Conservation (phyloP, 2,888 invertebrate genomes). For the Coelinius sp. region DNA sequence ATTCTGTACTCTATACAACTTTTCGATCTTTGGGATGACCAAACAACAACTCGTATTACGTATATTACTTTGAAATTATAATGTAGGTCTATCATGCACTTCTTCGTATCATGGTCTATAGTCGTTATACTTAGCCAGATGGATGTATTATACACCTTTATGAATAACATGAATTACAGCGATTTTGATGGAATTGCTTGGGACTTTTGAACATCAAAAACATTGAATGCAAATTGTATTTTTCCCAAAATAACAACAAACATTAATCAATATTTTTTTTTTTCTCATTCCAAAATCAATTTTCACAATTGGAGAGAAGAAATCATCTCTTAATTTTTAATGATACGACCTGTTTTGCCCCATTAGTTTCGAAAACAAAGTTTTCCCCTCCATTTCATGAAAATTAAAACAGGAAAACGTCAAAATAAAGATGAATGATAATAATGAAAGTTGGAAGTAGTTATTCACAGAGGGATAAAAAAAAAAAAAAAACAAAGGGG, state of each 20-base stretch:
- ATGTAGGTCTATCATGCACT: background rate
- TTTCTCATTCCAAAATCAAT: too few relatives aligned
- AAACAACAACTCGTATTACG: slow-evolving; percentile 1
- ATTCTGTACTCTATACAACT: slow-evolving; percentile 45
- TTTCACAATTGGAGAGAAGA: too few relatives aligned
- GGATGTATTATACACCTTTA: background rate
- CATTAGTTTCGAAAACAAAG: too few relatives aligned
- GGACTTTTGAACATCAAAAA: background rate
- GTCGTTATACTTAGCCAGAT: background rate
- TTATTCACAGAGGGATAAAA: background rate
- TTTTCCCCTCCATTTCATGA: too few relatives aligned
- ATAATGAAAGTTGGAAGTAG: background rate
- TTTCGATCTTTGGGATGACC: slow-evolving; percentile 21
- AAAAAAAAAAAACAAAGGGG: background rate
- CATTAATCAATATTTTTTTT: too few relatives aligned
- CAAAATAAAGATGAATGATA: background rate
- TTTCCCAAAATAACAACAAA: too few relatives aligned
- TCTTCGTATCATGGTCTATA: background rate
- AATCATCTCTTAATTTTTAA: too few relatives aligned
- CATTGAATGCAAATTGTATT: background rate
- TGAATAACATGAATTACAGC: background rate
- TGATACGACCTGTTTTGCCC: too few relatives aligned
- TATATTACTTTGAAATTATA: slow-evolving; percentile 2
- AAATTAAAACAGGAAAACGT: background rate
- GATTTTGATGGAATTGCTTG: background rate